Base-by-base conservation (phyloP, 2,888 invertebrate species). In the Andrena hattorfiana region DNA sequence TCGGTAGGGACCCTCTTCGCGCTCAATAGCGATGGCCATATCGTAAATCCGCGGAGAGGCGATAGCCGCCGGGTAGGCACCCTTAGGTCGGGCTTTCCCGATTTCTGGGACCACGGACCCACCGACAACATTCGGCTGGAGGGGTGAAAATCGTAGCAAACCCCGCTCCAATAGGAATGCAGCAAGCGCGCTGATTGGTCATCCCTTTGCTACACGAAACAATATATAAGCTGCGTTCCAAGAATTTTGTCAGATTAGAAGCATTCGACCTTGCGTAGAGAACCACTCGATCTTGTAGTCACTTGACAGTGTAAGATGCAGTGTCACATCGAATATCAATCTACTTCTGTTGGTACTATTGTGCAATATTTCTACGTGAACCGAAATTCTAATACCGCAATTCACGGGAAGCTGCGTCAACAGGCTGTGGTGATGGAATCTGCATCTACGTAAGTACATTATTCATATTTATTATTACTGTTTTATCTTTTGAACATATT, bases 311-410 rank as follows among this genome's bases (percentile, higher is more conserved):
- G 49, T 49, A 49, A n/a, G n/a, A 49, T 49, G 6, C 49, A 49
- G 49, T 49, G 7, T 49, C 49, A n/a, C 49, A 49, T 49, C 49
- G n/a, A 49, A 16, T 49, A 49, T n/a, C 49, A 49, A 49, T 49
- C 49, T 6, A 49, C n/a, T 49, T 49, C n/a, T 49, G 49, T 49
- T 49, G n/a, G 49, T 49, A 49, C n/a, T 49, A 49, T 49, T 49
- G 49, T 49, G 49, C n/a, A 49, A 49, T n/a, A 49, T 49, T 49
- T 49, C n/a, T 49, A 49, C 49, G 49, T 49, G n/a, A 49, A 49
- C 49, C 49, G 49, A 49, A 49, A 49, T 49, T n/a, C 49, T n/a
- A 32, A 32, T 32, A 32, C 32, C 32, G 8, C 32, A 32, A 32
- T 32, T 32, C 32, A 32, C 32, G 32, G 7, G 32, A 32, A 32